phyloP scores from a whole-genome alignment of 2,888 invertebrate species.

The Lordiphosa andalusiaca region DNA sequence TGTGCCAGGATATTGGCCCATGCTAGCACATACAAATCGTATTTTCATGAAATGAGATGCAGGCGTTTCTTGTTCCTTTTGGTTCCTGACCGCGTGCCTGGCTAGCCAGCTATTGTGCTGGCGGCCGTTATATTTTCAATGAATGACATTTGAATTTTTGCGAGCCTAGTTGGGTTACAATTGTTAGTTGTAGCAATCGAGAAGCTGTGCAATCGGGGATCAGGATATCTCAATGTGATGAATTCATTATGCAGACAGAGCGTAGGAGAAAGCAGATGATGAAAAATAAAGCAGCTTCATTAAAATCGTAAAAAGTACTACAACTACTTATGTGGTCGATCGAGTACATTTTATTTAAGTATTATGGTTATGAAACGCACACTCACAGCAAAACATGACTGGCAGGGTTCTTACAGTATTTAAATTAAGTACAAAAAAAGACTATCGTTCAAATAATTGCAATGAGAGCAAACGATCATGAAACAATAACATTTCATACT shows the following conservation, averaged over 20 bases:
- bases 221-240: slow-evolving; percentile 46
- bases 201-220: slow-evolving; percentile 37
- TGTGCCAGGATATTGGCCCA: slow-evolving; percentile 69
- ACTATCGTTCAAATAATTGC: too few species aligned
- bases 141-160: slow-evolving; percentile 69
- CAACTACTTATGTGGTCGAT: too few species aligned
- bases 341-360: too few species aligned
- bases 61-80: slow-evolving; percentile 50
- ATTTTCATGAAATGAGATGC: slow-evolving; percentile 63
- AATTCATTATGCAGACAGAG: slow-evolving; percentile 50
- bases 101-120: slow-evolving; percentile 62
- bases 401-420: too few species aligned
- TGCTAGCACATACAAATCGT: slow-evolving; percentile 48
- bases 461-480: too few species aligned
- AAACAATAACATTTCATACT: too few species aligned
- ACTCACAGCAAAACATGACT: too few species aligned
- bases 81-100: slow-evolving; percentile 54
- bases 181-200: slow-evolving; percentile 54
- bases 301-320: too few species aligned
- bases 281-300: not conserved
- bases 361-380: too few species aligned
- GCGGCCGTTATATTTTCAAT: slow-evolving; percentile 52
- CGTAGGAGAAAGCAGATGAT: slow-evolving; percentile 29
- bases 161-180: slow-evolving; percentile 35
- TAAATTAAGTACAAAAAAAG: too few species aligned